phyloP scores from a whole-genome alignment of 2,113 vertebrate species.

The Syngnathus scovelli region DNA sequence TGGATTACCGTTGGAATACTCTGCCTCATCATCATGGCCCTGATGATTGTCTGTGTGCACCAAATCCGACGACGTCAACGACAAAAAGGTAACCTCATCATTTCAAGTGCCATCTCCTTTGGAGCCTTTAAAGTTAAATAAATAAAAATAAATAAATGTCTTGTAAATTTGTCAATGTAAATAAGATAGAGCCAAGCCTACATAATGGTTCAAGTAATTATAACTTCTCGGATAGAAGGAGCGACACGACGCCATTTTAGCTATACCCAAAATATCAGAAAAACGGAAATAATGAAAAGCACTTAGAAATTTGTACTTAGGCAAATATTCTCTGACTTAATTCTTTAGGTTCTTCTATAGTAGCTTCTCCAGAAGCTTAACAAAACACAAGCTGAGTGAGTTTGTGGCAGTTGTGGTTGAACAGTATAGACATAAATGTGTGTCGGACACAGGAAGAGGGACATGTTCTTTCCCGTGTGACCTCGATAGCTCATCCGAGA shows the following conservation, averaged over 20 bases:
- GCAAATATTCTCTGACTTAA: no score
- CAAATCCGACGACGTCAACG: slow-evolving; percentile 5
- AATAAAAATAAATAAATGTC: neutral
- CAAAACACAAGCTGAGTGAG: neutral
- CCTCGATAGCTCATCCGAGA: neutral
- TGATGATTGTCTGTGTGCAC: slow-evolving; percentile 14
- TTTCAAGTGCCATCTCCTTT: neutral
- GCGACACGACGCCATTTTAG: neutral
- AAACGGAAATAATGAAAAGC: neutral
- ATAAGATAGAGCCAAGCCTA: neutral
- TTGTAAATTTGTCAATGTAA: neutral
- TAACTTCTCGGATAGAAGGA: no score
- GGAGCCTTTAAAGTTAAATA: neutral
- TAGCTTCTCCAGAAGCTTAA: neutral
- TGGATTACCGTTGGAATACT: slow-evolving; percentile 18
- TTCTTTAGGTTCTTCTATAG: neutral
- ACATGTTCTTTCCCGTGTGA: neutral
- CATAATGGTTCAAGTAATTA: neutral
- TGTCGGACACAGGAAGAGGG: neutral
- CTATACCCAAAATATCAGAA: neutral
- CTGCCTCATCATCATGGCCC: slow-evolving; percentile 17
- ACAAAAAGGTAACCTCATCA: slow-evolving; percentile 29
- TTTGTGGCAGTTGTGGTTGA: slow-evolving; percentile 32
- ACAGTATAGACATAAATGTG: neutral
- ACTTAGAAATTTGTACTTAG: neutral